phyloP scores from a whole-genome alignment of 2,797 vertebrate species.

The Bothrops alternatus region DNA sequence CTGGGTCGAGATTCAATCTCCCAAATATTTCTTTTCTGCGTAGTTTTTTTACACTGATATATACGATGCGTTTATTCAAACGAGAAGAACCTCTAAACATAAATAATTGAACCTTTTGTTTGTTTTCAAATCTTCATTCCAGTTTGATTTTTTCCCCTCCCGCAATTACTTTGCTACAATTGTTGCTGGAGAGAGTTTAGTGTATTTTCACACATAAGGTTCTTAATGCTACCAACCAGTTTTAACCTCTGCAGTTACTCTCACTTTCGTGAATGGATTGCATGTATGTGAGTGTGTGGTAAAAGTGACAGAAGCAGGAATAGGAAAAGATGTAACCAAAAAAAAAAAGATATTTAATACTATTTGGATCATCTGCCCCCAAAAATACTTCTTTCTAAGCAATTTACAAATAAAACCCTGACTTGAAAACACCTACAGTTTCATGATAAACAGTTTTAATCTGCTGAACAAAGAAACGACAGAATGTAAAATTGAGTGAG shows the following conservation, averaged over 20 bases:
- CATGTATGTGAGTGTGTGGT: background rate
- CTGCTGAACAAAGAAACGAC: background rate
- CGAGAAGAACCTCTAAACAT: slow-evolving; percentile 84
- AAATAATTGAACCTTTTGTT: slow-evolving; percentile 74
- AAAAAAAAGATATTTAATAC: background rate
- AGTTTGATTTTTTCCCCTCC: slow-evolving; percentile 80
- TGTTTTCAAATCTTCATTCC: slow-evolving; percentile 54
- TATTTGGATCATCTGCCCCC: background rate
- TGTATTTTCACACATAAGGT: too few relatives aligned
- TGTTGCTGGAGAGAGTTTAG: too few relatives aligned
- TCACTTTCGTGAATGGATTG: too few relatives aligned
- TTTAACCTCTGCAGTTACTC: too few relatives aligned
- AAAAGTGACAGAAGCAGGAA: background rate
- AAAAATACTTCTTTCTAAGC: background rate
- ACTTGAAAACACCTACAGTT: background rate
- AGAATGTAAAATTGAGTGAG: background rate
- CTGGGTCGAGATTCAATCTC: background rate
- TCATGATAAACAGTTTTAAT: background rate
- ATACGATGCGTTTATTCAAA: slow-evolving; percentile 58
- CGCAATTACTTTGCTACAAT: slow-evolving; percentile 71
- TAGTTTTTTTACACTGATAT: background rate
- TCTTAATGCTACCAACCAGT: too few relatives aligned
- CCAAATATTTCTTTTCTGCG: background rate
- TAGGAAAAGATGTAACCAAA: background rate
- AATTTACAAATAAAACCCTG: background rate